Evolutionary conservation across 2,113 vertebrate genomes (phyloP).

Genomic region (Panthera uncia): DNA sequence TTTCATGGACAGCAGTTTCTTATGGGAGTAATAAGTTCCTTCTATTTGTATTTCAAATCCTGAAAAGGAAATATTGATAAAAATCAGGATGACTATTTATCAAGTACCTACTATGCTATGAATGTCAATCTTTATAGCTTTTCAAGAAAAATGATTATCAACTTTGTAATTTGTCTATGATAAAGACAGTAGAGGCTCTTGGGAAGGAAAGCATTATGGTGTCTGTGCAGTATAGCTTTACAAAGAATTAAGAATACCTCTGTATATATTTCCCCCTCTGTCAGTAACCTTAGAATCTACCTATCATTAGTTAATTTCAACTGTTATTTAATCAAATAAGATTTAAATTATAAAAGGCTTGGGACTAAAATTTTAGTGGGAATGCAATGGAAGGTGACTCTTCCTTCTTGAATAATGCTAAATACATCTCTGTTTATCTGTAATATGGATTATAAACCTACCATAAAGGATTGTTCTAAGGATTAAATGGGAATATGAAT

Average conservation of each 20-base stretch:
- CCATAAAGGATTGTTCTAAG: neutral
- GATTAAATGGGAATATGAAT: neutral
- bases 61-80: slow-evolving; percentile 33
- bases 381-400: neutral
- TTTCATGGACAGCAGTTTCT: neutral
- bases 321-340: neutral
- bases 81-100: slow-evolving; percentile 26
- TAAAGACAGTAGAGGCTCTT: neutral
- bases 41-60: slow-evolving; percentile 39
- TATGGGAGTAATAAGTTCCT: neutral
- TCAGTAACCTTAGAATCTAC: neutral
- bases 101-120: neutral
- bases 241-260: neutral
- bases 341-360: slow-evolving; percentile 16
- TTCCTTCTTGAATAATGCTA: neutral
- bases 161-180: neutral
- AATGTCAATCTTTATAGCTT: neutral
- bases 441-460: slow-evolving; percentile 1
- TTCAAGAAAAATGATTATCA: slow-evolving; percentile 5
- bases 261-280: neutral
- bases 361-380: neutral
- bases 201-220: neutral
- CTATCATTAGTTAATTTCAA: neutral
- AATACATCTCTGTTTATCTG: neutral
- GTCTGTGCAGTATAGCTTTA: neutral